Conservation (phyloP, 2,113 vertebrate genomes). For the Loxodonta africana region DNA sequence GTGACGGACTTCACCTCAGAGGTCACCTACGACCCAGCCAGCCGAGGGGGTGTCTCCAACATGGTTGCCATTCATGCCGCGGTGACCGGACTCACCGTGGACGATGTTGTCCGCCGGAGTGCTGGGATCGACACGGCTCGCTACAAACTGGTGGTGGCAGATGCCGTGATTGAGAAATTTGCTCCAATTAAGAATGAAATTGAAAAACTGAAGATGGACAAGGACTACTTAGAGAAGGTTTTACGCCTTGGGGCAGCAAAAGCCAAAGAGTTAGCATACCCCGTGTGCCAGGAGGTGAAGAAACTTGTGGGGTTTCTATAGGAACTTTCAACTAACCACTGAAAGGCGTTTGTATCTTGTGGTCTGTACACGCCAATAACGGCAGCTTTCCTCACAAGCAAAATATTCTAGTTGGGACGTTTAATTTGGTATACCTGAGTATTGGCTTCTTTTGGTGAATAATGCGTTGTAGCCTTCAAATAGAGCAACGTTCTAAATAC, state of each 20-base stretch:
- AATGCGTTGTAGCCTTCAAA: neutral
- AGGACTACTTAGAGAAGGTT: conserved; percentile 90
- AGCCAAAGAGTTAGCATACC: conserved; percentile 92
- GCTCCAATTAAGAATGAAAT: conserved; percentile 93
- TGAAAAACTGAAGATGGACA: conserved; percentile 90
- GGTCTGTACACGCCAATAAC: neutral
- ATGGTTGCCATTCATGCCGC: conserved; percentile 94
- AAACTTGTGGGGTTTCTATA: conserved; percentile 93
- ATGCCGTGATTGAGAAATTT: conserved; percentile 93
- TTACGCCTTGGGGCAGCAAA: conserved; percentile 89
- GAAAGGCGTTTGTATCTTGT: neutral
- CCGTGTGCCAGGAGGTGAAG: conserved; percentile 91
- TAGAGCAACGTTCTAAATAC: neutral
- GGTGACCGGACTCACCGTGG: conserved; percentile 85
- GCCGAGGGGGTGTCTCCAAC: conserved; percentile 95
- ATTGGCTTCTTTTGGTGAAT: conserved; percentile 58
- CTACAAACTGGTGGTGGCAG: conserved; percentile 95
- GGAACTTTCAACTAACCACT: conserved; percentile 1
- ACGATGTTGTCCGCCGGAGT: conserved; percentile 90
- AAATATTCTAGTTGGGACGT: neutral
- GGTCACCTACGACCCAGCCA: conserved; percentile 93
- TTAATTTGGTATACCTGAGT: conserved; percentile 27
- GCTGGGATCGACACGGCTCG: conserved; percentile 92
- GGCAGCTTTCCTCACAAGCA: neutral
- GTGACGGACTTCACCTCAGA: conserved; percentile 97